Evolutionary conservation across 1,140 invertebrate species (phyloP).

Genomic region (Hyles vespertilio): DNA sequence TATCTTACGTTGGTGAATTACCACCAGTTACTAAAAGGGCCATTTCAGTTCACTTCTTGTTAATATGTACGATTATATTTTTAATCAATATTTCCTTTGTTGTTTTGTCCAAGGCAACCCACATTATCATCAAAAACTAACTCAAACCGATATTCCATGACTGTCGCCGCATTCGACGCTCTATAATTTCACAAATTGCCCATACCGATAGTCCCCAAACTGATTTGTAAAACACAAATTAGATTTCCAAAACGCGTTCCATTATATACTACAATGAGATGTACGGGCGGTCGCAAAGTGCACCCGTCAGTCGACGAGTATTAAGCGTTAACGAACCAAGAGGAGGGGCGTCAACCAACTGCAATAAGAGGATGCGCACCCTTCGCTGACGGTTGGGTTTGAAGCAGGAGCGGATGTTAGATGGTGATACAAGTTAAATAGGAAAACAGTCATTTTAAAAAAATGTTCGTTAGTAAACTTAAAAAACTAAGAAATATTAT

Average conservation of each 20-base stretch:
- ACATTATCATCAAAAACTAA: too few species aligned
- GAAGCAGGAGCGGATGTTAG: conserved; percentile 19
- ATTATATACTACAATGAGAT: conserved; percentile 23
- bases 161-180: too few species aligned
- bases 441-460: too few species aligned
- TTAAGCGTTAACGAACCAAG: conserved; percentile 56
- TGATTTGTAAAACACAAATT: conserved; percentile 19
- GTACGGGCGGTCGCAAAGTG: conserved; percentile 51
- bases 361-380: conserved; percentile 71
- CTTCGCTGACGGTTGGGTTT: conserved; percentile 33
- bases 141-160: too few species aligned
- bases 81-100: too few species aligned
- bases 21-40: too few species aligned
- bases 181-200: background rate
- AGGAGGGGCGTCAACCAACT: conserved; percentile 51
- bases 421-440: background rate
- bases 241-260: conserved; percentile 23
- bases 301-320: conserved; percentile 55
- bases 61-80: too few species aligned
- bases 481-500: too few species aligned
- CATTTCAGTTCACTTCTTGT: too few species aligned
- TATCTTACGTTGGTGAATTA: too few species aligned
- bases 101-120: too few species aligned
- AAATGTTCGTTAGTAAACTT: too few species aligned
- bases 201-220: conserved; percentile 11